Evolutionary conservation across 1,140 invertebrate species (phyloP), one percentile per base, ranked within the genome.

Genomic region (Andricus grossulariae): DNA sequence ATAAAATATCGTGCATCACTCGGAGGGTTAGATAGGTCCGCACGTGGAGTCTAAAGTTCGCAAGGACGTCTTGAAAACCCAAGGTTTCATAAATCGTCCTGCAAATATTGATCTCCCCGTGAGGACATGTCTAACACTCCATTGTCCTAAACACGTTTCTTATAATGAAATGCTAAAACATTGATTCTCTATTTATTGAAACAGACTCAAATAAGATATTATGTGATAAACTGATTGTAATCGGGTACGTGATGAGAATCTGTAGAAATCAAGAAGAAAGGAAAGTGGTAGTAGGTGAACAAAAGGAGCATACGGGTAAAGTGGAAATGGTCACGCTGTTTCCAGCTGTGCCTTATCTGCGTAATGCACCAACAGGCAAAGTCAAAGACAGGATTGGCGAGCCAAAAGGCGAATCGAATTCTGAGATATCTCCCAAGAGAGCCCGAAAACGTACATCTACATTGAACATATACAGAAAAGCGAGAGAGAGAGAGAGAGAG

Each of bases 401-500:
- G 18, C 11, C 39, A 52, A 78, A 79, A 66, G 72, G 74, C 50
- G 72, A 73, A 79, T 80, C 54, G 75, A 75, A 77, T 79, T 79
- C 51, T 32, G 57, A 70, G 50, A 77, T 76, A 66, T 82, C 32
- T 74, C 75, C 66, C 75, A 19, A 50, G 75, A 55, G 75, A 71
- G 15, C 15, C 57, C 32, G 57, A 79, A 55, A 25, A 70, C 50
- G 75, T 60, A 25, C 15, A 66, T 66, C 25, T 66, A 32, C 57
- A 66, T 66, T 66, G 39, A 73, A 73, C 74, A 50, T 45, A 21
- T 52, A 75, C 18, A 75, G 52, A 54, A 71, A 21, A n/a, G 21
- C 7, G 57, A 49, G 19, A 74, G 39, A 45, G 1, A 45, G 8
- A 32, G 32, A 32, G 32, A 32, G 32, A 32, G 32, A 32, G 25